These are phyloP conservation scores for Limosa lapponica DNA, from an alignment of 2,797 vertebrate genomes.

Conservation along the genomic window DNA sequence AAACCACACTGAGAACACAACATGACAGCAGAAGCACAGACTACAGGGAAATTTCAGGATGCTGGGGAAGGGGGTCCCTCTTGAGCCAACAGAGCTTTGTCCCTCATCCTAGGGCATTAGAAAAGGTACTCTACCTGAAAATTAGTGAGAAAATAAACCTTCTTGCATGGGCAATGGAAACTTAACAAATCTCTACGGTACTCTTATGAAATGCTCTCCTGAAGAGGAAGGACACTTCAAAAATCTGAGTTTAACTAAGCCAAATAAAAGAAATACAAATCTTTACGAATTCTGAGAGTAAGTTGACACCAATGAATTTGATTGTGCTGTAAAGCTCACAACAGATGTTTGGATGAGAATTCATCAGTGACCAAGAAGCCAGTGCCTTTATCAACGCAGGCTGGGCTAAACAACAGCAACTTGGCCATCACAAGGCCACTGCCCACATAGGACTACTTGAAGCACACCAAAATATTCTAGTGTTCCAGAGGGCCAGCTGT, in stretches of 20 bases:
- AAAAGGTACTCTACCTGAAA: not conserved
- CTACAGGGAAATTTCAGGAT: not conserved
- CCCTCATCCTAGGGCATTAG: not conserved
- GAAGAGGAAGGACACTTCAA: not conserved
- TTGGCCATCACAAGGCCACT: not conserved
- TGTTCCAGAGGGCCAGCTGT: not conserved
- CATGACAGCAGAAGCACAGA: not conserved
- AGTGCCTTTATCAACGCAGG: fast-evolving
- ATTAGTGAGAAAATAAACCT: not conserved
- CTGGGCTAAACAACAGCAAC: not conserved
- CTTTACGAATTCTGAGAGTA: not conserved
- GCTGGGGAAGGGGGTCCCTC: not conserved
- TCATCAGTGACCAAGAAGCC: not conserved
- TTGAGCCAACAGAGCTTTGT: not conserved
- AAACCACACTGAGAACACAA: not conserved
- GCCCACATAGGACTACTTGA: fast-evolving
- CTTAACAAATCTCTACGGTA: not conserved
- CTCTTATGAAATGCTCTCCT: not conserved
- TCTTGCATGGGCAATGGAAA: not conserved
- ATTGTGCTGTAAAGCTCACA: not conserved
- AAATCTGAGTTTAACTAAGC: not conserved
- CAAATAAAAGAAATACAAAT: not conserved
- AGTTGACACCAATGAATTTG: not conserved
- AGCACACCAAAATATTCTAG: not conserved
- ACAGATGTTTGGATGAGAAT: not conserved